Evolutionary conservation across 2,797 vertebrate species (phyloP).

Genomic region (Semotilus atromaculatus): DNA sequence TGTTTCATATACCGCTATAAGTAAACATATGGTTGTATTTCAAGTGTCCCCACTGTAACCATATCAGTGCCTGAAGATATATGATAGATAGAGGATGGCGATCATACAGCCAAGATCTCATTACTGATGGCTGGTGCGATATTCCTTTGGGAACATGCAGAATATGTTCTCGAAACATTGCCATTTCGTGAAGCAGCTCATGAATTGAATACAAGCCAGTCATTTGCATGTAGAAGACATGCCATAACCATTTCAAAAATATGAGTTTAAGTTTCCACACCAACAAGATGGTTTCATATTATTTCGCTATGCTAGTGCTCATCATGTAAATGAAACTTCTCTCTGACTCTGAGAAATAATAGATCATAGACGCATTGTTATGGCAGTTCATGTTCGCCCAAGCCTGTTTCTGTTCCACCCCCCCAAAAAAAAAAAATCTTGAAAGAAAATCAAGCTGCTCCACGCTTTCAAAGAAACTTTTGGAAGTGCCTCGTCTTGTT

Average conservation of each 20-base stretch:
- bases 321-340: slow-evolving; percentile 37
- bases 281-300: background rate
- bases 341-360: slow-evolving; percentile 29
- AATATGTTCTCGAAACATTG: slow-evolving; percentile 1
- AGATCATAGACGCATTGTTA: slow-evolving; percentile 38
- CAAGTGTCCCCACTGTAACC: background rate
- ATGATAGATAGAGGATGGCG: background rate
- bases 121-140: slow-evolving; percentile 16
- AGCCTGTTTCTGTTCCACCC: background rate
- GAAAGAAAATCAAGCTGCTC: slow-evolving; percentile 34
- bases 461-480: slow-evolving; percentile 31
- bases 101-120: slow-evolving; percentile 23
- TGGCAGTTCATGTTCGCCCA: background rate
- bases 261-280: background rate
- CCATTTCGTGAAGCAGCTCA: background rate
- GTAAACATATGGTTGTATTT: slow-evolving; percentile 23
- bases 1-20: background rate
- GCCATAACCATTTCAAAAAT: background rate
- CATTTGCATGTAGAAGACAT: slow-evolving; percentile 2
- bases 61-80: background rate
- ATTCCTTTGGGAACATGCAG: slow-evolving; percentile 17
- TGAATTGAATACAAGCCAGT: background rate
- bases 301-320: background rate
- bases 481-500: slow-evolving; percentile 37
- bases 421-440: slow-evolving; percentile 1